These are phyloP conservation scores for Tapirus indicus DNA, from an alignment of 2,797 vertebrate genomes.

Conservation along the genomic window DNA sequence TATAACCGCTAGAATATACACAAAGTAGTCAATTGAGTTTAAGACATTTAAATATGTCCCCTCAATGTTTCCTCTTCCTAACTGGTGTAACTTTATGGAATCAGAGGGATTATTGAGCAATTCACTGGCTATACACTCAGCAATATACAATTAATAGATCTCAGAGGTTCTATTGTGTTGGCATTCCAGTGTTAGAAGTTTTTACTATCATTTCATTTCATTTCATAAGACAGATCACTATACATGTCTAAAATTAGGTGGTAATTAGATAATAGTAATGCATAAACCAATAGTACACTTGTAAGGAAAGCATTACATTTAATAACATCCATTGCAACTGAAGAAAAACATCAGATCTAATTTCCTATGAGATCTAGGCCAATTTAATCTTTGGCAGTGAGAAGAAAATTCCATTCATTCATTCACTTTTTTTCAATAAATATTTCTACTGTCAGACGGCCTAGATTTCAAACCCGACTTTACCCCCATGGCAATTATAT, in stretches of 20 bases:
- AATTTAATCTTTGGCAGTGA: conserved; percentile 34
- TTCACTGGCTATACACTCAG: neutral
- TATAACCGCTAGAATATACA: neutral
- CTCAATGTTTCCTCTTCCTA: neutral
- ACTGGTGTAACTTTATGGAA: neutral
- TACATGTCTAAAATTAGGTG: conserved; percentile 16
- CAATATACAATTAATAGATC: neutral
- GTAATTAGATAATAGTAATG: conserved; percentile 63
- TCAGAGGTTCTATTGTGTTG: neutral
- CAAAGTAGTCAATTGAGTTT: neutral
- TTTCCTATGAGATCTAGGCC: conserved; percentile 50
- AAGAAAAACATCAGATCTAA: conserved; percentile 46
- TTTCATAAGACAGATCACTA: conserved; percentile 31
- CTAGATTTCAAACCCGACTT: conserved; percentile 1
- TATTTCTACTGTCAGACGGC: neutral
- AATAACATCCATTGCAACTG: neutral
- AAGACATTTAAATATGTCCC: neutral
- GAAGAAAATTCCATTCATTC: conserved; percentile 42
- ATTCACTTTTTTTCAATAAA: conserved; percentile 43
- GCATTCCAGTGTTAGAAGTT: neutral
- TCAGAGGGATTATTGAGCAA: neutral
- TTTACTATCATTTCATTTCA: conserved; percentile 35
- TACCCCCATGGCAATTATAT: neutral
- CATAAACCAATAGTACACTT: conserved; percentile 42
- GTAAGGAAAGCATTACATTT: conserved; percentile 59